Conservation (phyloP, 2,113 vertebrate species). For the Propithecus coquereli region DNA sequence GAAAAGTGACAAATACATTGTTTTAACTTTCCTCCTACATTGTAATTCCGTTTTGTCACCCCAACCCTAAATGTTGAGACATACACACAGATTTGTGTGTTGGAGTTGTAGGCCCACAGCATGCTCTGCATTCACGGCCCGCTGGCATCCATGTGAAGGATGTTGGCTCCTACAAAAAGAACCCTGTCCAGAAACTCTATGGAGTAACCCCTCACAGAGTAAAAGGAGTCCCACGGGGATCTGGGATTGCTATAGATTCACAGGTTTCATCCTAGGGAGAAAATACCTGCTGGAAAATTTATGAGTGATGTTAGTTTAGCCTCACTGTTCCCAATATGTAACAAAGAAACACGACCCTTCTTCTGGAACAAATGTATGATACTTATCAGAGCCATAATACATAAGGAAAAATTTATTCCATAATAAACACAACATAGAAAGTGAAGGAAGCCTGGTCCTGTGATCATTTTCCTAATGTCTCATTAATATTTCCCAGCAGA, state of each 20-base stretch:
- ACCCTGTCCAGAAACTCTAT: neutral
- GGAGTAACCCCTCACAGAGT: neutral
- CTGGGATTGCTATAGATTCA: neutral
- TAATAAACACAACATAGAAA: neutral
- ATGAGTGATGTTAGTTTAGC: neutral
- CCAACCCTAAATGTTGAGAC: neutral
- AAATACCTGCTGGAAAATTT: neutral
- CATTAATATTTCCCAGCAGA: neutral
- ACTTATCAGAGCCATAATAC: neutral
- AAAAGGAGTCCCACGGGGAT: neutral
- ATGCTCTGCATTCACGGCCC: neutral
- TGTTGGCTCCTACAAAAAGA: neutral
- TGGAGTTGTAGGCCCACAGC: neutral
- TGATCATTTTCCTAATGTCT: neutral
- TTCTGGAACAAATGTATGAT: neutral
- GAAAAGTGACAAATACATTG: neutral
- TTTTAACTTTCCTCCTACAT: neutral
- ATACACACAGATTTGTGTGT: too few species aligned
- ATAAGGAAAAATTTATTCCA: neutral
- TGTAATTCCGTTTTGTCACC: neutral
- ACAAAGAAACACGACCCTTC: neutral
- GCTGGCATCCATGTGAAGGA: accelerated
- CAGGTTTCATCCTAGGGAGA: neutral
- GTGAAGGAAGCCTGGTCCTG: neutral
- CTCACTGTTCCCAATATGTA: neutral